Base-by-base conservation (phyloP, 2,888 invertebrate species). In the Cinara cedri region DNA sequence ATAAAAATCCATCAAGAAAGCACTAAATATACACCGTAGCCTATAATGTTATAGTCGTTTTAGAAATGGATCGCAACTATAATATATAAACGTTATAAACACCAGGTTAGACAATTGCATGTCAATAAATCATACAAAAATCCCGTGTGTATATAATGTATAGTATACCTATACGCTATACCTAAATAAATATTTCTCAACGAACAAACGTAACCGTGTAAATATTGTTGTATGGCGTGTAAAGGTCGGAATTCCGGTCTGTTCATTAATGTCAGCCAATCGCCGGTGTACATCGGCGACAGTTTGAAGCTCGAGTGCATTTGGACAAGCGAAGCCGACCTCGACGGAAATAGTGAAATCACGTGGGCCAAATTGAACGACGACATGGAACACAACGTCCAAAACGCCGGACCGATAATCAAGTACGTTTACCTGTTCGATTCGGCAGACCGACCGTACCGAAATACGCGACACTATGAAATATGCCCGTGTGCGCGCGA, bases 221-320 rank as follows among this genome's bases (percentile, higher is more conserved):
- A n/a, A n/a, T n/a, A n/a, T n/a, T n/a, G n/a, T 10, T 11, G 11
- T 4, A 26, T 46, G 2, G 11, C 44, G 10, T 66, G 26, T 63
- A 46, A 75, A 78, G 78, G 78, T 42, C 78, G 78, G 11, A 78
- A 70, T 60, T 78, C 78, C 13, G 78, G 78, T 44, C 84, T 87
- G 3, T 83, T 84, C 51, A 85, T 87, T 55, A 86, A 86, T 81
- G 85, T 87, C 0, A 87, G 85, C 74, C 85, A 87, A 72, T 87
- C 88, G 57, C 85, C 87, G 14, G 86, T 89, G 14, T 87, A 87
- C 81, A 86, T 88, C 54, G 92, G 92, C 1, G 90, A 90, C 80
- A 88, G 87, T 70, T 86, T 91, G 3, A 90, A 91, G 83, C 85
- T 93, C 10, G 87, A 88, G 46, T 93, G 93, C 84, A 87, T 88